A percentile compares a stretch with the other conserved stretches of the same genome.
Conservation (phyloP, 2,888 invertebrate species). For the Opisthograptis luteolata region DNA sequence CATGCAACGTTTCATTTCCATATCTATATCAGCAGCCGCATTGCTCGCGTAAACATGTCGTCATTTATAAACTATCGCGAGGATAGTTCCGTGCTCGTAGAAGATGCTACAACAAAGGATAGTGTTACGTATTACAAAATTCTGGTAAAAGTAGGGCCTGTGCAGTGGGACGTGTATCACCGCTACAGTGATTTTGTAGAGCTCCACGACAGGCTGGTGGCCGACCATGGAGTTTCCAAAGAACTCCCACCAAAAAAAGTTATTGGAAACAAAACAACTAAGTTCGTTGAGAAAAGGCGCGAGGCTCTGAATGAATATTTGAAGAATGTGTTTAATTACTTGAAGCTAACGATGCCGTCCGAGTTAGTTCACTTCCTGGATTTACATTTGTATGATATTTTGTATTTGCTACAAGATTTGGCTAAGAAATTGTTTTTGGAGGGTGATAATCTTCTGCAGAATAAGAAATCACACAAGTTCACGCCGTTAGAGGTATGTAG, state of each 20-base stretch:
- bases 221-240: slow-evolving; percentile 91
- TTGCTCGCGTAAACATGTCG: slow-evolving; percentile 86
- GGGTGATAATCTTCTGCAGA: slow-evolving; percentile 88
- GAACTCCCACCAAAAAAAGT: slow-evolving; percentile 97
- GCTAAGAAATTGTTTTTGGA: slow-evolving; percentile 91
- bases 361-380: slow-evolving; percentile 93
- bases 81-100: slow-evolving; percentile 87
- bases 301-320: slow-evolving; percentile 92
- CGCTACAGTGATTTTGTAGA: slow-evolving; percentile 96
- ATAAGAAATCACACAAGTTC: slow-evolving; percentile 87
- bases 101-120: slow-evolving; percentile 86
- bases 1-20: not conserved
- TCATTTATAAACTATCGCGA: slow-evolving; percentile 88
- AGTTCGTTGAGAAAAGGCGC: slow-evolving; percentile 93
- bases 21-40: not conserved
- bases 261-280: slow-evolving; percentile 94
- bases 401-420: slow-evolving; percentile 92
- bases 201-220: slow-evolving; percentile 92
- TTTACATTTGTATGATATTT: slow-evolving; percentile 95
- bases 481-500: slow-evolving; percentile 89
- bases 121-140: slow-evolving; percentile 90
- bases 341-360: slow-evolving; percentile 91
- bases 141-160: slow-evolving; percentile 86
- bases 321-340: slow-evolving; percentile 88
- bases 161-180: slow-evolving; percentile 93